phyloP scores from a whole-genome alignment of 2,113 vertebrate genomes.

The Leucopsar rothschildi region DNA sequence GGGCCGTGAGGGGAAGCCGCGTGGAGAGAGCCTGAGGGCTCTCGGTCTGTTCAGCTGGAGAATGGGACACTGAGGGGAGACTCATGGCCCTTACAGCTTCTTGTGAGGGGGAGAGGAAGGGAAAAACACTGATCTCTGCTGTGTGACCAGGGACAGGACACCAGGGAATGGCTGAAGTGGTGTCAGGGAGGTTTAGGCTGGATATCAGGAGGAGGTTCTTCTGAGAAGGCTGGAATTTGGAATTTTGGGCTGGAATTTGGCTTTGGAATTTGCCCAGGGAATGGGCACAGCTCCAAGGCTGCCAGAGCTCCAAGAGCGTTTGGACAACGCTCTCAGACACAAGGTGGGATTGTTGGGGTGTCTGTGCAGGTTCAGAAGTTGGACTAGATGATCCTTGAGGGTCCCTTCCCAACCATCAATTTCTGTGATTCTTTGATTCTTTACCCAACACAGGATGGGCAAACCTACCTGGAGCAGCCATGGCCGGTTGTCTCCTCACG shows the following conservation, averaged over 20 bases:
- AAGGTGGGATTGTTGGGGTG: not conserved
- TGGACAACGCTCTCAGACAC: not conserved
- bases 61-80: not conserved
- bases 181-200: not conserved
- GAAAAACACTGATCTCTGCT: not conserved
- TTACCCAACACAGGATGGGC: accelerated
- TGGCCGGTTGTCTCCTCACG: accelerated
- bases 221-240: too few relatives aligned
- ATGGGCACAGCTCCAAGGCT: not conserved
- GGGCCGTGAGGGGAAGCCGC: not conserved
- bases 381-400: not conserved
- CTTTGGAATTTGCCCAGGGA: not conserved
- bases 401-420: not conserved
- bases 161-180: not conserved
- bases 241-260: too few relatives aligned
- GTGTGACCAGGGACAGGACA: not conserved
- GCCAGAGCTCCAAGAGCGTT: not conserved
- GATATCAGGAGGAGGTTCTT: not conserved
- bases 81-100: not conserved
- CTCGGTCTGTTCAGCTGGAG: not conserved
- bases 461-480: not conserved
- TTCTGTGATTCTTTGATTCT: not conserved
- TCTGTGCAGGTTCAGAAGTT: too few relatives aligned
- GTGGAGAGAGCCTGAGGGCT: not conserved
- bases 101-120: not conserved